Percentiles rank a stretch among this genome's conserved stretches.
Conservation (phyloP, 2,888 invertebrate genomes). For the Hermaeophaga mercurialis region DNA sequence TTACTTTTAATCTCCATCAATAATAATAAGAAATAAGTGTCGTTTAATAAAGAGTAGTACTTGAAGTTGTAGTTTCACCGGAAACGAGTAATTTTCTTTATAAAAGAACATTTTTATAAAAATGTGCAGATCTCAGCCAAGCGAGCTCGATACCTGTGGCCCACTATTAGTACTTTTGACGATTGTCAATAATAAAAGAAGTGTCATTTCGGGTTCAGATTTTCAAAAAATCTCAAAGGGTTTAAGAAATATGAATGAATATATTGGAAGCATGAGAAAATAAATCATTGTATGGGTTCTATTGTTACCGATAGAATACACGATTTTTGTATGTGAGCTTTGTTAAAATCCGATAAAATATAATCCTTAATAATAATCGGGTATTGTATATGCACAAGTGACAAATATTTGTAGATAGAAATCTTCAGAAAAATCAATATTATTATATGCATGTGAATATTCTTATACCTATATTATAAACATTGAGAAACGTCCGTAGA, state of each 20-base stretch:
- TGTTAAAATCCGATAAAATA: constrained; percentile 43
- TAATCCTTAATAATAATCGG: constrained; percentile 43
- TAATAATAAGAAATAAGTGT: no score
- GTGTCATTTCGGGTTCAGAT: constrained; percentile 41
- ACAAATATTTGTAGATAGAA: constrained; percentile 45
- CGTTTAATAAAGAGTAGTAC: no score
- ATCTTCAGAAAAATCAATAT: constrained; percentile 32
- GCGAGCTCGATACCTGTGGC: constrained; percentile 39
- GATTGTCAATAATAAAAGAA: constrained; percentile 41
- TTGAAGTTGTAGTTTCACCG: no score
- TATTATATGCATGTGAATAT: neutral
- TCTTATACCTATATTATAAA: no score
- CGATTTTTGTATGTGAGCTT: constrained; percentile 37
- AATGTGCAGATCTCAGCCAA: no score
- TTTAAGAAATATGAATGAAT: constrained; percentile 39
- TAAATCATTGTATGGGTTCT: constrained; percentile 31
- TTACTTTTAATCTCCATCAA: no score
- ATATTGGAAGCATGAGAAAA: constrained; percentile 36
- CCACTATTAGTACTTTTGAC: constrained; percentile 45
- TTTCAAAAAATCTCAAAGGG: constrained; percentile 40
- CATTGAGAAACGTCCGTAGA: neutral
- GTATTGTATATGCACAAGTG: constrained; percentile 39
- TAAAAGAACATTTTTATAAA: no score
- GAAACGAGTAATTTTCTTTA: no score
- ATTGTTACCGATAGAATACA: constrained; percentile 36